A percentile compares a stretch with the other conserved stretches of the same genome.
Conservation (phyloP, 2,888 invertebrate genomes). For the Pomacea canaliculata region DNA sequence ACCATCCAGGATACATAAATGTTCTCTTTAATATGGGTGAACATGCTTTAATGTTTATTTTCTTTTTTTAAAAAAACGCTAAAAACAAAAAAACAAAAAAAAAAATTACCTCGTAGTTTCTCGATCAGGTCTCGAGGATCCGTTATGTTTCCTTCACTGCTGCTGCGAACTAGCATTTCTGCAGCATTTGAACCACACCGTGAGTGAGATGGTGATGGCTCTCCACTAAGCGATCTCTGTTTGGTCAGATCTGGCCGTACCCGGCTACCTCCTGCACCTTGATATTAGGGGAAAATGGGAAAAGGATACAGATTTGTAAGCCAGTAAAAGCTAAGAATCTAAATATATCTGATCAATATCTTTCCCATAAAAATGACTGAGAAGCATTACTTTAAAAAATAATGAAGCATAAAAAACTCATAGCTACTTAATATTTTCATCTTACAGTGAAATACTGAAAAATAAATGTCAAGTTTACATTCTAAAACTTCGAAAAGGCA, state of each 20-base stretch:
- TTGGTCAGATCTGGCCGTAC: conserved; percentile 52
- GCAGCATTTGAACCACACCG: conserved; percentile 56
- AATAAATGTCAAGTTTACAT: too few species aligned
- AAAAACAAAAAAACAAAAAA: too few species aligned
- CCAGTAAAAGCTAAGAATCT: too few species aligned
- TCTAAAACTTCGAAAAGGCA: too few species aligned
- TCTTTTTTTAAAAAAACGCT: too few species aligned
- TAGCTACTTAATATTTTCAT: too few species aligned
- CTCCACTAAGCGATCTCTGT: conserved; percentile 63
- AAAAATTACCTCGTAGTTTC: conserved; percentile 49
- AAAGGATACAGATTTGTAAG: background rate
- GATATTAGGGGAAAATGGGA: background rate
- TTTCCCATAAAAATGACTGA: background rate
- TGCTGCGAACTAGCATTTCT: conserved; percentile 55
- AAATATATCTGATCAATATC: background rate
- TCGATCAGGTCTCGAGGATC: conserved; percentile 52
- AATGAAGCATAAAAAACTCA: too few species aligned
- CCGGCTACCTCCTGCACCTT: conserved; percentile 56
- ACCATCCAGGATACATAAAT: too few species aligned
- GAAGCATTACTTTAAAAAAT: background rate
- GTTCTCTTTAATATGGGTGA: too few species aligned
- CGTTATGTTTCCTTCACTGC: conserved; percentile 64
- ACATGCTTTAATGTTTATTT: too few species aligned
- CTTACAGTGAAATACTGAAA: too few species aligned
- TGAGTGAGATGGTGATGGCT: conserved; percentile 61